Conservation (phyloP, 2,113 vertebrate species). For the Platichthys flesus region DNA sequence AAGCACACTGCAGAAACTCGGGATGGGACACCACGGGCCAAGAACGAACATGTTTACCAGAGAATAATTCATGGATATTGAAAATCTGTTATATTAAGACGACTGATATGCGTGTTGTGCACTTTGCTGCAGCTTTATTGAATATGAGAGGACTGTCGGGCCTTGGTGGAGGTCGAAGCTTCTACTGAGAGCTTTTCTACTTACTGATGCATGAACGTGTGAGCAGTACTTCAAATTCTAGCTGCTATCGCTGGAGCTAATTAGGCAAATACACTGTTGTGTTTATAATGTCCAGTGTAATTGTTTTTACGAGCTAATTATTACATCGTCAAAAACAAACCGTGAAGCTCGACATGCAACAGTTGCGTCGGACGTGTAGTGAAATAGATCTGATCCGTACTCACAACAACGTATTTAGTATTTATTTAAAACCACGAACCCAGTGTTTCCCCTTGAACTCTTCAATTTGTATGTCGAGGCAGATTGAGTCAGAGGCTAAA, state of each 20-base stretch:
- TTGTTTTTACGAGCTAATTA: too few species aligned
- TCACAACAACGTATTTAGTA: not conserved
- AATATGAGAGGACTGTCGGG: too few species aligned
- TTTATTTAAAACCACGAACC: constrained; percentile 6
- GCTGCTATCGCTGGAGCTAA: too few species aligned
- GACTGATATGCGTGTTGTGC: not conserved
- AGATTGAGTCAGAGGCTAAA: constrained; percentile 50
- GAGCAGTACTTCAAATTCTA: too few species aligned
- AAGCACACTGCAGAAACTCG: not conserved
- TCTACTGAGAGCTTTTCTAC: too few species aligned
- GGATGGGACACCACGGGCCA: not conserved
- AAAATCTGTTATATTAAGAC: not conserved
- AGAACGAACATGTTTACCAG: not conserved
- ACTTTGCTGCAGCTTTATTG: too few species aligned
- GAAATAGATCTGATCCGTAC: not conserved
- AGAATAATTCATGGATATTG: not conserved
- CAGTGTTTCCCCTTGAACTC: not conserved
- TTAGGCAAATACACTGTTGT: too few species aligned
- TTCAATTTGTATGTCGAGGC: constrained; percentile 34
- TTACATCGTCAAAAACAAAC: not conserved
- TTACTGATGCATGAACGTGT: too few species aligned
- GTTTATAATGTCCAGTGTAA: too few species aligned
- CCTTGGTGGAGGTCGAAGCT: too few species aligned
- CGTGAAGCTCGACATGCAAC: not conserved
- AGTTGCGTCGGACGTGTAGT: not conserved